phyloP scores from a whole-genome alignment of 2,797 vertebrate species.

The Anas flavirostris region DNA sequence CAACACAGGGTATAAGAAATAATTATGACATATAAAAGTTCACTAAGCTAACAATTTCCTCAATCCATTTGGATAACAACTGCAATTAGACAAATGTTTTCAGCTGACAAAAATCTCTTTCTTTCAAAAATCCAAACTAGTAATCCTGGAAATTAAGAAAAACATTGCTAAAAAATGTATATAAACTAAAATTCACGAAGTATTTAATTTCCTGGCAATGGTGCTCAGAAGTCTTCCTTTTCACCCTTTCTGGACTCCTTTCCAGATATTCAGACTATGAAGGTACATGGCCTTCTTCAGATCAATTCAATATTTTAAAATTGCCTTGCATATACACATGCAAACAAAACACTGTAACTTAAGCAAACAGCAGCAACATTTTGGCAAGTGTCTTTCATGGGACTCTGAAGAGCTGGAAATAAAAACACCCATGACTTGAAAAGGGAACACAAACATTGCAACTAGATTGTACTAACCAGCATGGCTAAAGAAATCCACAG shows the following conservation, averaged over 20 bases:
- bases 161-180: background rate
- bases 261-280: background rate
- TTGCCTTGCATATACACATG: background rate
- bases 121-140: constrained; percentile 1
- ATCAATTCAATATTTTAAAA: background rate
- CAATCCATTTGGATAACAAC: background rate
- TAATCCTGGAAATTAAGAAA: constrained; percentile 16
- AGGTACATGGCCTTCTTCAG: background rate
- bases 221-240: background rate
- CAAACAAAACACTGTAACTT: background rate
- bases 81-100: background rate
- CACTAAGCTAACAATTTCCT: background rate
- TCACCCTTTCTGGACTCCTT: constrained; percentile 3
- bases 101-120: background rate
- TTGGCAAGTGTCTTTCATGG: background rate
- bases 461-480: background rate
- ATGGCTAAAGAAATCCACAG: background rate
- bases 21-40: background rate
- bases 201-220: constrained; percentile 7
- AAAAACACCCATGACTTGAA: background rate
- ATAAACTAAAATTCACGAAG: background rate
- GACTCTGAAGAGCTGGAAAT: constrained; percentile 1
- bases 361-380: background rate
- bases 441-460: background rate
- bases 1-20: background rate